Evolutionary conservation across 2,888 invertebrate genomes (phyloP).

Genomic region (Melolontha melolontha): DNA sequence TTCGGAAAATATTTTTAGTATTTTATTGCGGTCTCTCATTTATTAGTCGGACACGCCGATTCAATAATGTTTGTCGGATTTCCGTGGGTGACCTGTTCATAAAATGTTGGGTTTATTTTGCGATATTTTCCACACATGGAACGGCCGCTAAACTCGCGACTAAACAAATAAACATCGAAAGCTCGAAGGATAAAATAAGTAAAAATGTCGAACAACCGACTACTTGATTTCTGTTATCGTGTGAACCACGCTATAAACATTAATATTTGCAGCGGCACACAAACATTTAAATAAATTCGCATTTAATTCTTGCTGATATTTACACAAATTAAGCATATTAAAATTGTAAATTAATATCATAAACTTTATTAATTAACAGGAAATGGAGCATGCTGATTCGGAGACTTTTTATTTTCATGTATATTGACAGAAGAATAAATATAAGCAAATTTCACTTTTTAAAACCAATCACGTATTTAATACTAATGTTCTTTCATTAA

Average conservation of each 20-base stretch:
- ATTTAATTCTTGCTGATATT: no score
- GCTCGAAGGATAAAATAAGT: conserved; percentile 26
- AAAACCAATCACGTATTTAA: no score
- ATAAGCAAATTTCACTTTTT: no score
- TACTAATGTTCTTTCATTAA: no score
- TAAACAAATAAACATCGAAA: conserved; percentile 27
- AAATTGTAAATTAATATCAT: conserved; percentile 10
- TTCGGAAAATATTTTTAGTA: conserved; percentile 36
- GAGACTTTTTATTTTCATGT: no score
- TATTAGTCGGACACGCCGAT: conserved; percentile 14
- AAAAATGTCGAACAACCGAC: conserved; percentile 21
- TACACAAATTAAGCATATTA: not conserved
- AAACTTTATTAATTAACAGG: not conserved
- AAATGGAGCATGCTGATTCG: no score
- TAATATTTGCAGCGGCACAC: no score
- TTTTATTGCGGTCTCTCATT: conserved; percentile 34
- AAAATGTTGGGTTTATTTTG: conserved; percentile 40
- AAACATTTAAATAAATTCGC: no score
- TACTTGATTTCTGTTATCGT: conserved; percentile 20
- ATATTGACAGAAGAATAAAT: no score
- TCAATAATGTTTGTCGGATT: conserved; percentile 41
- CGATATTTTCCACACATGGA: conserved; percentile 20
- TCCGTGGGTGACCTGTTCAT: conserved; percentile 43
- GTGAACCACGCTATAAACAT: not conserved
- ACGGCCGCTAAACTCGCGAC: conserved; percentile 20